These are phyloP conservation scores for Habropoda laboriosa DNA, from an alignment of 1,140 invertebrate species.

Conservation along the genomic window DNA sequence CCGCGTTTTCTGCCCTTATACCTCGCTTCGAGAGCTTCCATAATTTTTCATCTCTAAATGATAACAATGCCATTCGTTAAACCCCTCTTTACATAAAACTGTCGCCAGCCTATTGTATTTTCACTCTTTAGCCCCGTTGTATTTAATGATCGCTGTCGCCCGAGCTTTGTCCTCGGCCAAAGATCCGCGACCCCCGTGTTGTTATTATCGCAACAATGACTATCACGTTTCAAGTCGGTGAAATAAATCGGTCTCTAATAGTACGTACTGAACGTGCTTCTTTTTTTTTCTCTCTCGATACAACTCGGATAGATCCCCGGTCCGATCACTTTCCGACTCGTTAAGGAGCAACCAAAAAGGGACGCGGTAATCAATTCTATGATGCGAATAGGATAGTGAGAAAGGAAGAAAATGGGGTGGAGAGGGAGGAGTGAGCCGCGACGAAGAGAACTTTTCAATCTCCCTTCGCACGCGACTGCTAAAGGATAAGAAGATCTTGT, in stretches of 20 bases:
- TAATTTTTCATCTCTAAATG: conserved; percentile 53
- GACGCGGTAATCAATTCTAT: conserved; percentile 47
- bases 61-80: conserved; percentile 55
- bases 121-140: not conserved
- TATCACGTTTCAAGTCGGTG: not conserved
- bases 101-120: conserved; percentile 15
- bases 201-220: conserved; percentile 8
- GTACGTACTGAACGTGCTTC: not conserved
- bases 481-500: conserved; percentile 57
- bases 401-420: not conserved
- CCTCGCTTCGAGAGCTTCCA: not conserved
- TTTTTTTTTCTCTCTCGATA: too few species aligned
- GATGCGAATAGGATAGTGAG: too few species aligned
- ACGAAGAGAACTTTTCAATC: conserved; percentile 62
- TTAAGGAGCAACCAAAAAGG: not conserved
- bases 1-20: too few species aligned
- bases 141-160: conserved; percentile 20
- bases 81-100: conserved; percentile 39
- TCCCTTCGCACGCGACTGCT: conserved; percentile 36
- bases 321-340: not conserved
- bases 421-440: not conserved
- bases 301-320: not conserved
- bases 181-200: not conserved
- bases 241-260: not conserved
- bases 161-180: conserved; percentile 1